These are phyloP conservation scores for Cinclus mexicanus DNA, from an alignment of 2,113 vertebrate genomes.

Conservation along the genomic window DNA sequence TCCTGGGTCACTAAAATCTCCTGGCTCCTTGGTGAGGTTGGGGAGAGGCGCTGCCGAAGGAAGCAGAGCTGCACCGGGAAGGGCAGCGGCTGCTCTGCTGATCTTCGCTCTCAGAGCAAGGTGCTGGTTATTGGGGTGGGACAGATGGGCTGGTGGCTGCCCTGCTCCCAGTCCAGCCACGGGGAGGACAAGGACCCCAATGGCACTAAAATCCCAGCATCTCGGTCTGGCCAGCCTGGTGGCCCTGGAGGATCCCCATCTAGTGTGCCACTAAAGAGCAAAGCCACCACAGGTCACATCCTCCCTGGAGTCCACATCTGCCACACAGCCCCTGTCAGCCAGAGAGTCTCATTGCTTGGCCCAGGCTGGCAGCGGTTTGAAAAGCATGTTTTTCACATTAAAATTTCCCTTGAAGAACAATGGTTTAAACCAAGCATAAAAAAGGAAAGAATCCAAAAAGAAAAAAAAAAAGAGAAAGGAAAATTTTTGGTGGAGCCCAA, in stretches of 20 bases:
- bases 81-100: accelerated
- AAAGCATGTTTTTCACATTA: slow-evolving; percentile 66
- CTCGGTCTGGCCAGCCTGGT: accelerated
- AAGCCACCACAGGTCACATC: background rate
- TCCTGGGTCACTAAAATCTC: background rate
- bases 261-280: background rate
- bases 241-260: accelerated
- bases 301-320: background rate
- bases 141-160: background rate
- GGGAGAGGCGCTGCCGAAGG: background rate
- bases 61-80: background rate
- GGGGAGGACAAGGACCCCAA: accelerated
- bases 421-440: slow-evolving; percentile 26
- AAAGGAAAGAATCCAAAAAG: background rate
- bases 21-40: background rate
- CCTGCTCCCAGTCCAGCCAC: background rate
- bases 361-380: background rate
- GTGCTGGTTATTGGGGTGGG: background rate
- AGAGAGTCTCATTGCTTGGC: background rate
- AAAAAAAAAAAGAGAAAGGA: background rate
- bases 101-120: background rate
- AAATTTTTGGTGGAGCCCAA: slow-evolving; percentile 3
- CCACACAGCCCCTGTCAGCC: background rate
- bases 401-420: slow-evolving; percentile 55
- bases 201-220: background rate